A percentile compares a stretch with the other conserved stretches of the same genome.
phyloP scores from a whole-genome alignment of 2,113 vertebrate genomes.

The Psephotus haematonotus region DNA sequence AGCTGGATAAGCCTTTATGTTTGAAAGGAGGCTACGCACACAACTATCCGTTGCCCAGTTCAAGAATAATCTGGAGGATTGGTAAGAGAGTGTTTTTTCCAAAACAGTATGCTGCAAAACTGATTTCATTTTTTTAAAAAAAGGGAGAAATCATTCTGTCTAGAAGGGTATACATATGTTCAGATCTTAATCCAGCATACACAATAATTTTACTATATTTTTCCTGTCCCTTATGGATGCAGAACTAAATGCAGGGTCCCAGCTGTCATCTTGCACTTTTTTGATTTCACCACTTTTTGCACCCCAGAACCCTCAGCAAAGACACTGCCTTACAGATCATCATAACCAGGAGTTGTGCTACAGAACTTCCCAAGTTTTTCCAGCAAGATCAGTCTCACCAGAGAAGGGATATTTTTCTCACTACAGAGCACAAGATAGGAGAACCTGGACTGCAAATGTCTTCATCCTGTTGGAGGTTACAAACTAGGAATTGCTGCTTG shows the following conservation, averaged over 20 bases:
- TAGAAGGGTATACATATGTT: background rate
- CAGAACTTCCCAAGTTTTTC: background rate
- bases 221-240: background rate
- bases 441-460: background rate
- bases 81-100: background rate
- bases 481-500: background rate
- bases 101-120: background rate
- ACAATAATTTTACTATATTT: background rate
- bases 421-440: background rate
- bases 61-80: background rate
- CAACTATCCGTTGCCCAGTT: background rate
- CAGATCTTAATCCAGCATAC: background rate
- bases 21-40: background rate
- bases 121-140: background rate
- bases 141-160: background rate
- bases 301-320: background rate
- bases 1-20: background rate
- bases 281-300: background rate
- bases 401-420: background rate
- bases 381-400: background rate
- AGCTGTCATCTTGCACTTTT: background rate
- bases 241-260: background rate
- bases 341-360: background rate
- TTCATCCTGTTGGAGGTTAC: background rate
- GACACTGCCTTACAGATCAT: background rate